A percentile compares a stretch with the other conserved stretches of the same genome.
Evolutionary conservation across 2,888 invertebrate genomes (phyloP).

Genomic region (Erpobdella octoculata): DNA sequence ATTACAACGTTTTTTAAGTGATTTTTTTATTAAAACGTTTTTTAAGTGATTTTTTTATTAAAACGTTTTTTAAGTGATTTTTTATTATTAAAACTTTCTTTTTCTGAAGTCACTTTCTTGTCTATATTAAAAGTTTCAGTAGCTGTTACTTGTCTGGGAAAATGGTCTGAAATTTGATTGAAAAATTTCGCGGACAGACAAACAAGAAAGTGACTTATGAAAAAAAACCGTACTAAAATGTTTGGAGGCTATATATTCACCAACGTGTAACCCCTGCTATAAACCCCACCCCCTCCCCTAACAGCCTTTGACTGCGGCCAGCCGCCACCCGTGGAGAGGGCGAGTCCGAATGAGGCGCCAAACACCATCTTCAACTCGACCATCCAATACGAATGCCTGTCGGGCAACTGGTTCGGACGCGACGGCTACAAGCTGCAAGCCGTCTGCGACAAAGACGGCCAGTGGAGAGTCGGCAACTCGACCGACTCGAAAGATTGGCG

Average conservation of each 20-base stretch:
- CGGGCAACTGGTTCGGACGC: constrained; percentile 24
- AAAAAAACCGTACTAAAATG: too few species aligned
- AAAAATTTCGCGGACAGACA: too few species aligned
- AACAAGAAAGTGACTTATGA: too few species aligned
- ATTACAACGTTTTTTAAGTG: background rate
- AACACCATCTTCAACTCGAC: constrained; percentile 8
- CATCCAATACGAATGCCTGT: constrained; percentile 12
- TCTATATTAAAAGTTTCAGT: too few species aligned
- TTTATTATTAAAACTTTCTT: too few species aligned
- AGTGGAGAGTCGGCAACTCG: background rate
- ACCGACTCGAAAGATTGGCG: constrained; percentile 17
- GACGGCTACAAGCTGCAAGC: constrained; percentile 12
- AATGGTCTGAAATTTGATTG: too few species aligned
- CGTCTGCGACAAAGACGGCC: constrained; percentile 6
- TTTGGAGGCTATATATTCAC: too few species aligned
- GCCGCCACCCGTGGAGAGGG: too few species aligned
- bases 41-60: background rate
- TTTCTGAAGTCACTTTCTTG: too few species aligned
- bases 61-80: background rate
- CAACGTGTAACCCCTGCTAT: too few species aligned
- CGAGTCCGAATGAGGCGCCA: background rate
- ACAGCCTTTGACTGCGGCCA: constrained; percentile 7
- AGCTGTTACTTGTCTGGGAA: too few species aligned
- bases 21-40: background rate
- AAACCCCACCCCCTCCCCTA: background rate